Base-by-base conservation (phyloP, 2,888 invertebrate species). In the Chloroclystis v-ata region DNA sequence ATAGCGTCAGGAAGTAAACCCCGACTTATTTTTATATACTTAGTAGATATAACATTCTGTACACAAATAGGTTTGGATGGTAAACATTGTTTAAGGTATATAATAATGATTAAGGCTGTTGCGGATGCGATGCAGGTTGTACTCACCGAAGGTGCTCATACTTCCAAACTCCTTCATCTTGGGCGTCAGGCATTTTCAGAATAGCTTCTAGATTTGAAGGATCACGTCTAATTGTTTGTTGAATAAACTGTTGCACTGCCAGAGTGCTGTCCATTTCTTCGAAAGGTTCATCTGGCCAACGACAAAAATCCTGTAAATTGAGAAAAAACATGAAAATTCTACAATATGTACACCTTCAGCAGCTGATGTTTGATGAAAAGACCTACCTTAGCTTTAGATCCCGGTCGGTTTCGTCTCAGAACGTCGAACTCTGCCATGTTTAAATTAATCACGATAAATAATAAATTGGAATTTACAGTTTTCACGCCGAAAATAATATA, bases 201-300 rank as follows among this genome's bases (percentile, higher is more conserved):
- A 99, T 98, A 48, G 95, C 90, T 67, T 98, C 98, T 49, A 99
- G 94, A 86, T 97, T 96, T 7, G 95, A 92, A 16, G 97, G 96
- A 81, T 99, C 97, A 56, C 93, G 92, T 59, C 97, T 91, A 63
- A 99, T 99, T 59, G 97, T 93, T 86, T 99, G 99, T 80, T 99
- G 99, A 71, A 99, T 99, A 75, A 96, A 99, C 77, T 99, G 99
- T 75, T 99, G 99, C 40, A 99, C 98, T 60, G 98, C 98, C 49
- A 99, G 87, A 13, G 98, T 98, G 76, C 97, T 98, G 78, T 99
- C 99, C 99, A 99, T 99, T 87, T 99, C 98, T 78, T 99, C 99
- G 75, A 99, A 97, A 0, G 95, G 94, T 84, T 98, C 97, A 90
- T 98, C 98, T 28, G 97, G 97, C 99, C 99, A 99, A 58, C 94